phyloP scores from a whole-genome alignment of 2,113 vertebrate genomes.

The Sylvilagus bachmani region DNA sequence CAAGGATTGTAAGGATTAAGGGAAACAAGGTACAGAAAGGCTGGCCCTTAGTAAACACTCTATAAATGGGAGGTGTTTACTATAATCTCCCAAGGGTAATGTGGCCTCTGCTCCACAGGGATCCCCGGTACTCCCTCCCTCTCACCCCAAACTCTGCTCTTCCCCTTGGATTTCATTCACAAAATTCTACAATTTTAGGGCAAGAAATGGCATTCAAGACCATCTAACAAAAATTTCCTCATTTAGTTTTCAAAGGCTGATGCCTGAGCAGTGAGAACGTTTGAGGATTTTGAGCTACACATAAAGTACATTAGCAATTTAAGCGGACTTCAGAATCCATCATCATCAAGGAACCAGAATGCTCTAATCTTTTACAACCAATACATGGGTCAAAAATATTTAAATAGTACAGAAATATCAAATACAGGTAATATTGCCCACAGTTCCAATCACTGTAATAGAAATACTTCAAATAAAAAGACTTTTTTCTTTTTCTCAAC shows the following conservation, averaged over 20 bases:
- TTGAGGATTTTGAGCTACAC: not conserved
- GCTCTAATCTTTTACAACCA: not conserved
- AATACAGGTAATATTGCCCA: not conserved
- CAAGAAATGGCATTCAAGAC: not conserved
- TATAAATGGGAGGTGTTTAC: conserved; percentile 45
- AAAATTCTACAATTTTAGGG: not conserved
- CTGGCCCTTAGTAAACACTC: conserved; percentile 27
- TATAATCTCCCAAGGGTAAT: not conserved
- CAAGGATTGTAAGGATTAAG: conserved; percentile 55
- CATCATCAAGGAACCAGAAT: not conserved
- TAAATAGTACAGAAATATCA: conserved; percentile 21
- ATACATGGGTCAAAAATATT: conserved; percentile 5
- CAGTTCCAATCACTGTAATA: not conserved
- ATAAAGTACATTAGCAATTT: not conserved
- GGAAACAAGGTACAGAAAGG: conserved; percentile 16
- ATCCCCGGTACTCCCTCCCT: not conserved
- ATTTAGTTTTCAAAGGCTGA: conserved; percentile 43
- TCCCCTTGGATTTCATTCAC: not conserved
- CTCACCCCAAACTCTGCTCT: not conserved
- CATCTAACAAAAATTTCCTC: not conserved
- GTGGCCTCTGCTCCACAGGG: not conserved
- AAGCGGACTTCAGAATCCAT: not conserved
- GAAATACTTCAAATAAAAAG: conserved; percentile 41
- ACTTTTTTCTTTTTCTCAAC: not conserved
- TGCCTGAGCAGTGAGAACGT: not conserved